phyloP scores from a whole-genome alignment of 2,113 vertebrate genomes.

The Pteruthius melanotis region DNA sequence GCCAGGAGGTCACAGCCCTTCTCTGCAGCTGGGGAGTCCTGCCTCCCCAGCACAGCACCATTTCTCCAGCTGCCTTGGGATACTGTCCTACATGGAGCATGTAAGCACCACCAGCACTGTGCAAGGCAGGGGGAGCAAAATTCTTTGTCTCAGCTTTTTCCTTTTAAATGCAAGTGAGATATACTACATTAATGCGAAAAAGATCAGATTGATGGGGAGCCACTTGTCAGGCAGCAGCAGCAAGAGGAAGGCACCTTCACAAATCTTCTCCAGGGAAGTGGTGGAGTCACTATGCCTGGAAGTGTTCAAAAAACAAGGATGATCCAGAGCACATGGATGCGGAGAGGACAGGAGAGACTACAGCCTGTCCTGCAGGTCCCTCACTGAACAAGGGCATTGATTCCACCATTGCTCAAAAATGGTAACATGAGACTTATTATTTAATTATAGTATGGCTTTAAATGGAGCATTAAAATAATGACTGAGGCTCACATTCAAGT shows the following conservation, averaged over 20 bases:
- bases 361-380: not conserved
- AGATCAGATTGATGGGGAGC: not conserved
- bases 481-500: not conserved
- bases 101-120: not conserved
- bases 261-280: not conserved
- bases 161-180: not conserved
- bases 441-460: not conserved
- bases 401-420: not conserved
- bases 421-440: not conserved
- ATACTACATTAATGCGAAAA: not conserved
- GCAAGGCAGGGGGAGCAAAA: not conserved
- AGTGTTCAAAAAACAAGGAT: not conserved
- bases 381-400: not conserved
- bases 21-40: not conserved
- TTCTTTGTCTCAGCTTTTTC: not conserved
- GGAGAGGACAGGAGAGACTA: not conserved
- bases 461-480: not conserved
- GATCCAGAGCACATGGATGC: fast-evolving
- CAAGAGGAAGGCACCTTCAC: not conserved
- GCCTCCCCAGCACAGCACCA: not conserved
- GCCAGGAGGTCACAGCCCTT: not conserved
- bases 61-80: not conserved
- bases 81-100: fast-evolving
- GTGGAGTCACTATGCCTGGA: not conserved
- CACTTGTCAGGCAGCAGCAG: not conserved